Evolutionary conservation across 1,140 invertebrate species (phyloP).

Genomic region (Hycleus phaleratus): DNA sequence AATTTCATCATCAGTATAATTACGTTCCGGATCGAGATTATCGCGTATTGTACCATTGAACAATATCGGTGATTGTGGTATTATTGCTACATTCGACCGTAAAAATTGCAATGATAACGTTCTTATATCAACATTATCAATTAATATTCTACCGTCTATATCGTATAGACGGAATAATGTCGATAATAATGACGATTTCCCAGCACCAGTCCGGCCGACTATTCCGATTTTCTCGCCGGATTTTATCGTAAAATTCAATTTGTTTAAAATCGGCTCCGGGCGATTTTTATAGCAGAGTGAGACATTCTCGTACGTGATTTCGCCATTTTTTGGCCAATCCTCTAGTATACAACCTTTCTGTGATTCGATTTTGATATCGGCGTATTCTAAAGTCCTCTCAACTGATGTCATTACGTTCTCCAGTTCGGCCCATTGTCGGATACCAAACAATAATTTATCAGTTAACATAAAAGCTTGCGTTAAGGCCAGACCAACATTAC

Average conservation of each 20-base stretch:
- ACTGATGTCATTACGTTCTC: constrained; percentile 87
- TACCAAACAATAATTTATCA: constrained; percentile 77
- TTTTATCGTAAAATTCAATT: constrained; percentile 52
- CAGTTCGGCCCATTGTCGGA: constrained; percentile 77
- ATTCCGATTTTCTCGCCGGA: constrained; percentile 68
- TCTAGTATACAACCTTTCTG: constrained; percentile 29
- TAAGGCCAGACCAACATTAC: constrained; percentile 66
- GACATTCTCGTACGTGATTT: constrained; percentile 46
- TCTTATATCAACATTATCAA: constrained; percentile 62
- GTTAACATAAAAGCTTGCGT: constrained; percentile 70
- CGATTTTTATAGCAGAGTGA: constrained; percentile 50
- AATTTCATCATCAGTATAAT: constrained; percentile 52
- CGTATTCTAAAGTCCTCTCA: constrained; percentile 61
- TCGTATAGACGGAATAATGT: constrained; percentile 61
- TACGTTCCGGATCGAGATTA: constrained; percentile 79
- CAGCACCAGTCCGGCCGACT: constrained; percentile 71
- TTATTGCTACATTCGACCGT: constrained; percentile 67
- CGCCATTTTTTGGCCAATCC: constrained; percentile 42
- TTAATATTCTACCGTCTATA: constrained; percentile 60
- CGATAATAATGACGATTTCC: constrained; percentile 73
- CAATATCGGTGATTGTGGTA: constrained; percentile 77
- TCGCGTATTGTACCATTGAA: constrained; percentile 72
- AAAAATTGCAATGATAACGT: constrained; percentile 60
- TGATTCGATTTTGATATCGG: constrained; percentile 47
- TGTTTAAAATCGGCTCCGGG: constrained; percentile 53